phyloP scores from a whole-genome alignment of 1,140 invertebrate genomes.

The Zaprionus nigranus region DNA sequence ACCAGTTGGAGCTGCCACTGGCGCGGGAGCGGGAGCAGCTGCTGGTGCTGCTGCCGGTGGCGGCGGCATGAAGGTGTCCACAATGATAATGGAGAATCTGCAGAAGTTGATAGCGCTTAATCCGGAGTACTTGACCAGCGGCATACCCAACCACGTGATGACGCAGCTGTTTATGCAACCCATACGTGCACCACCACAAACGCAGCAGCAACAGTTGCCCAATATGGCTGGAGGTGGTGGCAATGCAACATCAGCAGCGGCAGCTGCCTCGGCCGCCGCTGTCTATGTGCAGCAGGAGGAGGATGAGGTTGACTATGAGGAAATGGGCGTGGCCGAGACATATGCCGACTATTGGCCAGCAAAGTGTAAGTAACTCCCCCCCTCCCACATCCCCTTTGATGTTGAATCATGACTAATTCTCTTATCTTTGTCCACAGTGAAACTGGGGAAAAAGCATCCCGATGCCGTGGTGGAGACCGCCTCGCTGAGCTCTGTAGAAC shows the following conservation, averaged over 20 bases:
- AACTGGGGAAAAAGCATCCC: constrained; percentile 97
- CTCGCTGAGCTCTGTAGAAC: constrained; percentile 97
- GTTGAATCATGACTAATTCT: neutral
- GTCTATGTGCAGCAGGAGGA: constrained; percentile 86
- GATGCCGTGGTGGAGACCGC: constrained; percentile 99
- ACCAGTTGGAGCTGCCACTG: neutral
- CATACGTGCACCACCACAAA: constrained; percentile 32
- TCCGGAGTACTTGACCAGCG: constrained; percentile 82
- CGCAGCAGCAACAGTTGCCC: constrained; percentile 14
- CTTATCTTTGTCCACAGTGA: constrained; percentile 87
- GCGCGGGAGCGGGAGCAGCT: constrained; percentile 44
- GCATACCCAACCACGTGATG: constrained; percentile 82
- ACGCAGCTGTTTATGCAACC: constrained; percentile 84
- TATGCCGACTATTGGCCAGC: constrained; percentile 99
- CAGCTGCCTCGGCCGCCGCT: constrained; percentile 30
- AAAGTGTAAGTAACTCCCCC: constrained; percentile 89
- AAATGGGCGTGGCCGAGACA: constrained; percentile 98
- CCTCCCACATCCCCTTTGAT: neutral
- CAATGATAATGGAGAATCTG: constrained; percentile 81
- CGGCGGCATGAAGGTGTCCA: constrained; percentile 64
- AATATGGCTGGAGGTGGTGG: neutral
- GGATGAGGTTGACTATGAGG: constrained; percentile 97
- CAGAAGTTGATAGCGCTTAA: constrained; percentile 76
- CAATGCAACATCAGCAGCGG: constrained; percentile 35
- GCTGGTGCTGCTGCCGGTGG: constrained; percentile 30